Evolutionary conservation across 2,113 vertebrate genomes (phyloP), one percentile per base, ranked within the genome.

Genomic region (Etia nguti): DNA sequence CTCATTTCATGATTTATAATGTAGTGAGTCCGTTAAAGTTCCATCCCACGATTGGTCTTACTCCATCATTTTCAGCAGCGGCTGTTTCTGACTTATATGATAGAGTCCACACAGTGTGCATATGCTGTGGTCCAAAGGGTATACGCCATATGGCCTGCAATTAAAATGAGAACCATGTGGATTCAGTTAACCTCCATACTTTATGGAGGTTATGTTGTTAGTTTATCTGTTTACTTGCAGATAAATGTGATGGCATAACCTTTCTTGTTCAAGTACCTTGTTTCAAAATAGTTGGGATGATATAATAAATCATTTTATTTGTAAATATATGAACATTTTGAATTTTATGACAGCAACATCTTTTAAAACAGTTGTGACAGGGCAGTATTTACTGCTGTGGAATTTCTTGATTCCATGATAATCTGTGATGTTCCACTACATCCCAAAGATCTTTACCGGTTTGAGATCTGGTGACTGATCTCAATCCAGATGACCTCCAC

Each of bases 1-100:
- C 88, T 88, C 83, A 92, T 90, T 86, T 90, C 52, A 87, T 68
- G 80, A 93, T 80, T 86, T 88, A 87, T 81, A 90, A 87, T 89
- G 82, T 75, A 80, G 36, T 29, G 55, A 73, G 22, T 86, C 52
- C 36, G 80, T 89, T 86, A 86, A 59, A 89, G 59, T 87, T 86
- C 56, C 80, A 87, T 84, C 83, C 79, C 31, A 16, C 13, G 57
- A 84, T 54, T 88, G 54, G 83, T 90, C 90, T 77, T 75, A 57
- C 48, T 54, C 34, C 26, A 36, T 79, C 10, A 8, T 86, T 87
- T 81, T 43, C 50, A 46, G 26, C 38, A 70, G 6, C 36, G 31
- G 36, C 29, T 15, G 41, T 75, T 88, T 86, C 50, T 48, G 48
- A 43, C 68, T 80, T 31, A 34, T 65, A 60, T 80, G 57, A 41